Percentiles rank a stretch among this genome's conserved stretches.
Conservation (phyloP, 2,113 vertebrate species). For the Eupsittula cactorum region DNA sequence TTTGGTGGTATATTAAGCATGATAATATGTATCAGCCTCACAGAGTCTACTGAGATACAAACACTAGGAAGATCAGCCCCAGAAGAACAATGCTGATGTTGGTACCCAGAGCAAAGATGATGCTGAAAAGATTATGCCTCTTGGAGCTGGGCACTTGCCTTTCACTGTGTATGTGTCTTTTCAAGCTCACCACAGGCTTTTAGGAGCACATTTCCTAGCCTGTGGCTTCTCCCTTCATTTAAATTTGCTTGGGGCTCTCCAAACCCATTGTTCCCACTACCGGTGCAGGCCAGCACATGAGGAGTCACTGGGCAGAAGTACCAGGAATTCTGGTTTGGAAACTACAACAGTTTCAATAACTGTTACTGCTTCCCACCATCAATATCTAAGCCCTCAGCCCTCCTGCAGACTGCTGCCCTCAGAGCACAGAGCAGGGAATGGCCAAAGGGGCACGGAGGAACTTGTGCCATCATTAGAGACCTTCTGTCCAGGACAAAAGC, state of each 20-base stretch:
- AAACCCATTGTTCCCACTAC: not conserved
- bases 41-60: not conserved
- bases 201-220: not conserved
- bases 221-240: not conserved
- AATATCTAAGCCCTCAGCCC: not conserved
- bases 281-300: not conserved
- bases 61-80: not conserved
- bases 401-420: not conserved
- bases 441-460: not conserved
- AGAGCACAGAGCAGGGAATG: not conserved
- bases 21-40: not conserved
- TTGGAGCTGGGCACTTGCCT: not conserved
- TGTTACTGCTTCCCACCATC: not conserved
- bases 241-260: not conserved
- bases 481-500: not conserved
- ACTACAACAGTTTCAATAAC: not conserved
- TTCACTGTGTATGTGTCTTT: not conserved
- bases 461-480: not conserved
- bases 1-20: not conserved
- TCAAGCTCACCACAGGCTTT: not conserved
- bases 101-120: not conserved
- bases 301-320: not conserved
- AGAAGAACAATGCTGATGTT: not conserved
- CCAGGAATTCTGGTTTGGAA: not conserved
- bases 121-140: not conserved